These are phyloP conservation scores for Formicarius rufipectus DNA, from an alignment of 2,113 vertebrate species.

Conservation along the genomic window DNA sequence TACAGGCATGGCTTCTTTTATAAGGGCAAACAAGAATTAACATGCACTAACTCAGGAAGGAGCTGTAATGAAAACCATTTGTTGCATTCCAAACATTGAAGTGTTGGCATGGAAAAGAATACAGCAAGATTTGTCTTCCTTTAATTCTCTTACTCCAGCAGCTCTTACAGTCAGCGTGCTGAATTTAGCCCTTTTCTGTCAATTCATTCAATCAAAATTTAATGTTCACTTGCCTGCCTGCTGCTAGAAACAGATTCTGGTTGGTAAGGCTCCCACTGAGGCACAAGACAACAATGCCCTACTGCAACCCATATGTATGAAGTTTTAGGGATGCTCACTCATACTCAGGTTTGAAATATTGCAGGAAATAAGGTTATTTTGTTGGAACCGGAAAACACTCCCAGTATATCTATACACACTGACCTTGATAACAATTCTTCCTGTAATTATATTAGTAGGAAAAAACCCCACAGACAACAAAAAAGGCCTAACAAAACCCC, in stretches of 20 bases:
- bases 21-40: slow-evolving; percentile 32
- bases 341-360: neutral
- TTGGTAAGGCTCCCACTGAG: neutral
- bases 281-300: neutral
- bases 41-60: neutral
- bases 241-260: neutral
- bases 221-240: neutral
- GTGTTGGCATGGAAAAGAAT: neutral
- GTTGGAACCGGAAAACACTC: slow-evolving; percentile 47
- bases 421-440: slow-evolving; percentile 45
- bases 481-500: neutral
- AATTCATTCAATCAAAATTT: neutral
- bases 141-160: neutral
- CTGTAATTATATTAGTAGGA: slow-evolving; percentile 38
- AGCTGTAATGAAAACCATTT: slow-evolving; percentile 39
- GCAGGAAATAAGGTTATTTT: slow-evolving; percentile 38
- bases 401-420: slow-evolving; percentile 37
- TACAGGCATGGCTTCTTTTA: neutral
- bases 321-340: neutral
- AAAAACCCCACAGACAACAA: neutral
- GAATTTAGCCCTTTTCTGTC: neutral
- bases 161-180: neutral
- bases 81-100: slow-evolving; percentile 13
- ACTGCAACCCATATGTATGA: neutral
- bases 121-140: neutral